phyloP scores from a whole-genome alignment of 2,888 invertebrate genomes.

The Ochropleura leucogaster region DNA sequence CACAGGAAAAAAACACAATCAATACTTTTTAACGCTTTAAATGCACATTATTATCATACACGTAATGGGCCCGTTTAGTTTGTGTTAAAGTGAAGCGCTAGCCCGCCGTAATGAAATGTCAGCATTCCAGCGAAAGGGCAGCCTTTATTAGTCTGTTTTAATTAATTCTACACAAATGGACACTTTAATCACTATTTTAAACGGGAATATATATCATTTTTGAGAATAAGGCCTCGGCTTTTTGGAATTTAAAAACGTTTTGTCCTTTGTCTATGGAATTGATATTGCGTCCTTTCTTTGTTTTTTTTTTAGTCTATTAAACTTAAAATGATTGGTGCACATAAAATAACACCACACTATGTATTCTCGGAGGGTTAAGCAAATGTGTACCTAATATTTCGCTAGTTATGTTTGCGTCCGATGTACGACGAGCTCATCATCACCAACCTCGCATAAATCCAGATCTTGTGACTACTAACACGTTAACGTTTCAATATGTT shows the following conservation, averaged over 20 bases:
- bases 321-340: background rate
- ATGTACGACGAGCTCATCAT: background rate
- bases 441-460: background rate
- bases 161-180: conserved; percentile 68
- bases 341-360: background rate
- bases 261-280: conserved; percentile 50
- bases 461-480: background rate
- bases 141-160: conserved; percentile 75
- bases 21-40: conserved; percentile 24
- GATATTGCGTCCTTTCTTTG: conserved; percentile 49
- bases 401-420: background rate
- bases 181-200: conserved; percentile 71
- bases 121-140: conserved; percentile 84
- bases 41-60: conserved; percentile 68
- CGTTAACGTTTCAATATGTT: background rate
- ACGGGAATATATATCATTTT: conserved; percentile 71
- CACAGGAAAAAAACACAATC: conserved; percentile 6
- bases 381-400: background rate
- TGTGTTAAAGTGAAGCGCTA: conserved; percentile 69
- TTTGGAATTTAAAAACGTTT: conserved; percentile 49
- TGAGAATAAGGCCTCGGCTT: conserved; percentile 54
- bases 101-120: conserved; percentile 84
- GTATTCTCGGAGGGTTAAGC: too few species aligned
- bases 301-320: conserved; percentile 9
- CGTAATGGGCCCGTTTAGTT: conserved; percentile 77